Percentiles rank a stretch among this genome's conserved stretches.
Conservation (phyloP, 2,113 vertebrate species). For the Spheniscus mendiculus region DNA sequence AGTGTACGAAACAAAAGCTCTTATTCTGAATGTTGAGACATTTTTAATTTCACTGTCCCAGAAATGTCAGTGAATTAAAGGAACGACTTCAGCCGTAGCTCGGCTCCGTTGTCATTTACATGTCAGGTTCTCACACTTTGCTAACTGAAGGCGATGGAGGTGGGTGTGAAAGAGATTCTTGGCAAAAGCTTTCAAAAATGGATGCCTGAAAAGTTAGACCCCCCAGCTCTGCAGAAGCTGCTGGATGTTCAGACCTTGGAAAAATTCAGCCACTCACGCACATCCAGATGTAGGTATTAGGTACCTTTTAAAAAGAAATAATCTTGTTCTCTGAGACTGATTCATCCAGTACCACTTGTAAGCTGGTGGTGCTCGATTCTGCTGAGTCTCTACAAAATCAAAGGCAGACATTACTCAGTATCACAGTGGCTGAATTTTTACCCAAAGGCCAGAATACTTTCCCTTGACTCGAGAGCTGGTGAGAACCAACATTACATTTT, state of each 20-base stretch:
- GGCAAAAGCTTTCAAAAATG: not conserved
- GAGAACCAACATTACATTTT: not conserved
- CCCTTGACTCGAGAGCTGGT: not conserved
- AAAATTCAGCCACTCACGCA: not conserved
- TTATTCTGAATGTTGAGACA: slow-evolving; percentile 16
- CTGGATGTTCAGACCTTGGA: not conserved
- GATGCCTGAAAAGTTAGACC: not conserved
- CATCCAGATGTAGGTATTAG: not conserved
- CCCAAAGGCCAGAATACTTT: not conserved
- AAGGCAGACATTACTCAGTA: not conserved
- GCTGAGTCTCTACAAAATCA: not conserved
- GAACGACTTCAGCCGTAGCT: not conserved
- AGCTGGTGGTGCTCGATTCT: rapidly evolving
- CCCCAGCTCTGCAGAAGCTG: not conserved
- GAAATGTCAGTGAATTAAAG: slow-evolving; percentile 57
- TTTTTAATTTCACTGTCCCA: slow-evolving; percentile 57
- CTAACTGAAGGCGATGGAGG: slow-evolving; percentile 17
- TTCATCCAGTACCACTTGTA: not conserved
- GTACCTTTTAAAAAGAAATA: not conserved
- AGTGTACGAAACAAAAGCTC: slow-evolving; percentile 35
- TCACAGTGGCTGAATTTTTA: not conserved
- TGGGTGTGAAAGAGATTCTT: slow-evolving; percentile 33
- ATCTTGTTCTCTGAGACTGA: not conserved
- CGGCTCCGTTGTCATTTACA: slow-evolving; percentile 47
- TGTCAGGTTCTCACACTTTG: slow-evolving; percentile 47